Conservation (phyloP, 2,113 vertebrate genomes). For the Synodontis membranacea region DNA sequence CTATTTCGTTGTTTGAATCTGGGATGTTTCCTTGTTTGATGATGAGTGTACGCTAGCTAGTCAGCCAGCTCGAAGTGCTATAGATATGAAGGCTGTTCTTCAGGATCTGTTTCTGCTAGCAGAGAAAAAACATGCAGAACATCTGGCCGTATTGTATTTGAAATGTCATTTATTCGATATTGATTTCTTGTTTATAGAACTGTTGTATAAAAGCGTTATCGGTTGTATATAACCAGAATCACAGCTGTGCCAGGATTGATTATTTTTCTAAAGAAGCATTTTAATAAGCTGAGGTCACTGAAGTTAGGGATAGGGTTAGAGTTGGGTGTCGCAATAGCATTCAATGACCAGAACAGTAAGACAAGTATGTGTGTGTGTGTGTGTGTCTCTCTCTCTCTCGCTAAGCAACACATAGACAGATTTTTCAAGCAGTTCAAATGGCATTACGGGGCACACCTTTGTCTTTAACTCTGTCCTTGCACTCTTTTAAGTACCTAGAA, state of each 20-base stretch:
- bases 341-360: not conserved
- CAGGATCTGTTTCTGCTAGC: not conserved
- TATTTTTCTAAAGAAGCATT: not conserved
- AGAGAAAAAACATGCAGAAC: not conserved
- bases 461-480: not conserved
- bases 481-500: not conserved
- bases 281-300: not conserved
- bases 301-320: not conserved
- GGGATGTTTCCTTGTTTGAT: too few relatives aligned
- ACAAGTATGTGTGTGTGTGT: not conserved
- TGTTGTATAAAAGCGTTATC: not conserved
- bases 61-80: not conserved
- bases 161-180: not conserved
- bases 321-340: not conserved
- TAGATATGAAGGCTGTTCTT: not conserved
- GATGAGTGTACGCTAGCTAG: too few relatives aligned
- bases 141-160: not conserved
- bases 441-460: not conserved
- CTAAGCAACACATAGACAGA: not conserved
- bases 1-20: too few relatives aligned
- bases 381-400: slow-evolving; percentile 3
- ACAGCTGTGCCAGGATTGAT: not conserved
- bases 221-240: not conserved
- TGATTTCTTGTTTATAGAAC: too few relatives aligned
- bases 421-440: not conserved